These are phyloP conservation scores for Montipora capricornis DNA, from an alignment of 64 coral and sea anemone genomes.

Conservation along the genomic window DNA sequence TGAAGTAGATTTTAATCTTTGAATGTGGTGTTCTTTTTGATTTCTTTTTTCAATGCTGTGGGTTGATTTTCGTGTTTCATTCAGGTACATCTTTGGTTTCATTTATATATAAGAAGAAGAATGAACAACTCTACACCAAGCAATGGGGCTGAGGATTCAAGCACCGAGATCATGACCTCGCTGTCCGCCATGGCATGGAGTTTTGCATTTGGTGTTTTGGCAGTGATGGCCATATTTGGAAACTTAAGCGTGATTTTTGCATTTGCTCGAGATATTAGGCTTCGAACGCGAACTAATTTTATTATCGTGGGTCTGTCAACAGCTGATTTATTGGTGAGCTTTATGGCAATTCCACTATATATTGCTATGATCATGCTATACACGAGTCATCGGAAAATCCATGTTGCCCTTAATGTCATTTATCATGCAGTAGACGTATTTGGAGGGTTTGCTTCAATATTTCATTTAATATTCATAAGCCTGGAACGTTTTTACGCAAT, in stretches of 20 bases:
- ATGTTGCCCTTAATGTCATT: not conserved
- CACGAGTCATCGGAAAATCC: not conserved
- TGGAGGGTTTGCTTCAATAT: conserved; percentile 86
- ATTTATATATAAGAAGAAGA: not conserved
- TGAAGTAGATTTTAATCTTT: not conserved
- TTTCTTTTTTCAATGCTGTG: too few relatives aligned
- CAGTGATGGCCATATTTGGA: conserved; percentile 82
- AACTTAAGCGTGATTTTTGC: conserved; percentile 79
- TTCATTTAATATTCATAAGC: conserved; percentile 77
- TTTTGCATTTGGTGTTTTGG: conserved; percentile 61
- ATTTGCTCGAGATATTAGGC: conserved; percentile 65
- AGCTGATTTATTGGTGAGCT: conserved; percentile 73
- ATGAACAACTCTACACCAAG: conserved; percentile 31
- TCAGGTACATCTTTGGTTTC: not conserved
- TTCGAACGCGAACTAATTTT: conserved; percentile 80
- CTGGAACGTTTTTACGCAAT: conserved; percentile 84
- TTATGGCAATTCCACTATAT: conserved; percentile 78
- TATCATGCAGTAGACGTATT: conserved; percentile 79
- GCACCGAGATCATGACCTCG: not conserved
- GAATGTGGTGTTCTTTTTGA: not conserved
- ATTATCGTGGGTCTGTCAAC: conserved; percentile 80
- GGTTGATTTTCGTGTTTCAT: too few relatives aligned
- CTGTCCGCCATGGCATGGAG: conserved; percentile 75
- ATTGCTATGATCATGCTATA: conserved; percentile 54
- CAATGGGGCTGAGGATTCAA: not conserved